phyloP scores from a whole-genome alignment of 2,797 vertebrate species.

The Leucoraja ocellata region DNA sequence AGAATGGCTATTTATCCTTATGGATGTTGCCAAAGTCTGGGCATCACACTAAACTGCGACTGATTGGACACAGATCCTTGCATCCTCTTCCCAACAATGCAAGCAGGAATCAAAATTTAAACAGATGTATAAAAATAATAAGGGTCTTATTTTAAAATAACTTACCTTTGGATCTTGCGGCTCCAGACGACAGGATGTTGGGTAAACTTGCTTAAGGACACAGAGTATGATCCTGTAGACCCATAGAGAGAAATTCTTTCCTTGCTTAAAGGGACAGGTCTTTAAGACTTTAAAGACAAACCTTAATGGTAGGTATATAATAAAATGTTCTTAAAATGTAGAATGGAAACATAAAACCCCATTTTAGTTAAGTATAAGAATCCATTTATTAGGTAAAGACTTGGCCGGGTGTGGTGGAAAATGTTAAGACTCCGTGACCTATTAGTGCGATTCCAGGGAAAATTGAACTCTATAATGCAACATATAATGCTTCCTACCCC shows the following conservation, averaged over 20 bases:
- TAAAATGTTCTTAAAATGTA: neutral
- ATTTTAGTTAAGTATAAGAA: neutral
- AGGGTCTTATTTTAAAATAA: slow-evolving; percentile 7
- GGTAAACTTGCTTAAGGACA: slow-evolving; percentile 27
- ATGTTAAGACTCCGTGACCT: neutral
- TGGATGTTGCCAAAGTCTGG: neutral
- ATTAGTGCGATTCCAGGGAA: no score
- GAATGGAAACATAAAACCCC: neutral
- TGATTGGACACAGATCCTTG: neutral
- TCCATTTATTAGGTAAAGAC: neutral
- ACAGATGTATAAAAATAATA: neutral
- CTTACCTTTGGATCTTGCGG: neutral
- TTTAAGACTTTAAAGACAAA: neutral
- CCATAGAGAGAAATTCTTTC: neutral
- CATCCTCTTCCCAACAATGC: neutral
- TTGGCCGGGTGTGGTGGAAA: neutral
- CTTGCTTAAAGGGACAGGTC: neutral
- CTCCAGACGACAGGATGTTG: slow-evolving; percentile 28
- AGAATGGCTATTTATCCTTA: neutral
- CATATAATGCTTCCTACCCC: neutral
- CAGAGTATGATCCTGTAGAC: neutral
- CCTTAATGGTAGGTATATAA: neutral
- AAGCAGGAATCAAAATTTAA: slow-evolving; percentile 11
- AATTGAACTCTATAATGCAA: neutral
- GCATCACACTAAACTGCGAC: neutral